Conservation (phyloP, 2,888 invertebrate species). For the Drosophila prolongata region DNA sequence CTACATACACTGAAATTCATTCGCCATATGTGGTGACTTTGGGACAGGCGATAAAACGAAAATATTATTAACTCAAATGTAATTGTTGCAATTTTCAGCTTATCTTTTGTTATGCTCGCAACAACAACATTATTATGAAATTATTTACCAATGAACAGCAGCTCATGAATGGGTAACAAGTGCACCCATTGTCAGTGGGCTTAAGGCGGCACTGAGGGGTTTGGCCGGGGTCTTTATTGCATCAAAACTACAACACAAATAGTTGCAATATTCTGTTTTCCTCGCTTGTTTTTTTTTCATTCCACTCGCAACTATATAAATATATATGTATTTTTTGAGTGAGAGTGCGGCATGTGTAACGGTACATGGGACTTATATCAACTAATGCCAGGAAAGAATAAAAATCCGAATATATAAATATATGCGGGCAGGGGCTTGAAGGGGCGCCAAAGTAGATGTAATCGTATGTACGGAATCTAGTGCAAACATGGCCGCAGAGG, state of each 20-base stretch:
- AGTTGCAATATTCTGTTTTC: constrained; percentile 62
- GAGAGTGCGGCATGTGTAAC: constrained; percentile 41
- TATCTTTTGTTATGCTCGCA: constrained; percentile 70
- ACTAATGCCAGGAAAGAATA: constrained; percentile 38
- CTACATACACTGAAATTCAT: constrained; percentile 18
- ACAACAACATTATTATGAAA: constrained; percentile 80
- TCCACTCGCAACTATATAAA: constrained; percentile 41
- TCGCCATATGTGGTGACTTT: constrained; percentile 2
- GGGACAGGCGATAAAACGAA: constrained; percentile 32
- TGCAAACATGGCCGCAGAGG: constrained; percentile 13
- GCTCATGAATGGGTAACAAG: constrained; percentile 73
- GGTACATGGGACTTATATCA: constrained; percentile 53
- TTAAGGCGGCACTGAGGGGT: neutral
- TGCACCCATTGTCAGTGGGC: constrained; percentile 48
- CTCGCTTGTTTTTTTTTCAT: constrained; percentile 33
- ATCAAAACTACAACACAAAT: constrained; percentile 67
- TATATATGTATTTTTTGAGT: constrained; percentile 26
- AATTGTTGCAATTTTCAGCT: constrained; percentile 74
- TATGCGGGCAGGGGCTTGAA: constrained; percentile 10
- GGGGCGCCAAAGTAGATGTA: constrained; percentile 21
- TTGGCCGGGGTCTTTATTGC: constrained; percentile 17
- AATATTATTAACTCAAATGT: constrained; percentile 73
- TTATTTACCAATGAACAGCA: constrained; percentile 80
- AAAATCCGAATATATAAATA: constrained; percentile 37
- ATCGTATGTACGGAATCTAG: constrained; percentile 17